Percentiles rank a stretch among this genome's conserved stretches.
Conservation (phyloP, 2,888 invertebrate species). For the Ichneumoninae sp. region DNA sequence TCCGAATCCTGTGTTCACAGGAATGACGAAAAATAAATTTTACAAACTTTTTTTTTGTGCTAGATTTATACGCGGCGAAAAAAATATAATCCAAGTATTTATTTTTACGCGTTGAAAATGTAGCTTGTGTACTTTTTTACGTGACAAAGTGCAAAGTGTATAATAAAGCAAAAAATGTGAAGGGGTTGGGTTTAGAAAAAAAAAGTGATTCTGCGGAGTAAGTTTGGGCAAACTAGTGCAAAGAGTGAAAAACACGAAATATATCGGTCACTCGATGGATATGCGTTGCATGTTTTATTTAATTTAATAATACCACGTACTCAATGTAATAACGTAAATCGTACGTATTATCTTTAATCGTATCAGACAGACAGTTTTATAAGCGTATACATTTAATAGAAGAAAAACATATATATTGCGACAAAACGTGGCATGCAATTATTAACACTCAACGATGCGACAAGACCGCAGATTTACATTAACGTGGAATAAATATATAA, state of each 20-base stretch:
- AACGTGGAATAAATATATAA: not conserved
- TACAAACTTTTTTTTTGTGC: not conserved
- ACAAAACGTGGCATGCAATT: not conserved
- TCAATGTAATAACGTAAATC: slow-evolving; percentile 24
- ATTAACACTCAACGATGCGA: slow-evolving; percentile 17
- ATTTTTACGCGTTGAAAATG: not conserved
- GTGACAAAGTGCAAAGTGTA: slow-evolving; percentile 1
- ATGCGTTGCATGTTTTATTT: slow-evolving; percentile 77
- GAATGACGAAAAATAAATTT: slow-evolving; percentile 73
- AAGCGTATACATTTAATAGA: not conserved
- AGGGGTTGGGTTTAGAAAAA: slow-evolving; percentile 5
- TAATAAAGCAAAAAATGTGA: slow-evolving; percentile 16
- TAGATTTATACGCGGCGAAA: not conserved
- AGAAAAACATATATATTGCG: not conserved
- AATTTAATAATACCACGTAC: slow-evolving; percentile 59
- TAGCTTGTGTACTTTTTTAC: not conserved
- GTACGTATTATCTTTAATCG: slow-evolving; percentile 1
- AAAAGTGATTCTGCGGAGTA: slow-evolving; percentile 3
- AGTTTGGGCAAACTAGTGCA: slow-evolving; percentile 28
- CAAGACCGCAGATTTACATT: slow-evolving; percentile 19
- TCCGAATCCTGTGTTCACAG: slow-evolving; percentile 82
- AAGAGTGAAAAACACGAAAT: slow-evolving; percentile 65
- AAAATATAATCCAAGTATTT: not conserved
- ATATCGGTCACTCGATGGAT: slow-evolving; percentile 73
- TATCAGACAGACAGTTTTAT: not conserved